Evolutionary conservation across 2,888 invertebrate genomes (phyloP).

Genomic region (Anodontia alba): DNA sequence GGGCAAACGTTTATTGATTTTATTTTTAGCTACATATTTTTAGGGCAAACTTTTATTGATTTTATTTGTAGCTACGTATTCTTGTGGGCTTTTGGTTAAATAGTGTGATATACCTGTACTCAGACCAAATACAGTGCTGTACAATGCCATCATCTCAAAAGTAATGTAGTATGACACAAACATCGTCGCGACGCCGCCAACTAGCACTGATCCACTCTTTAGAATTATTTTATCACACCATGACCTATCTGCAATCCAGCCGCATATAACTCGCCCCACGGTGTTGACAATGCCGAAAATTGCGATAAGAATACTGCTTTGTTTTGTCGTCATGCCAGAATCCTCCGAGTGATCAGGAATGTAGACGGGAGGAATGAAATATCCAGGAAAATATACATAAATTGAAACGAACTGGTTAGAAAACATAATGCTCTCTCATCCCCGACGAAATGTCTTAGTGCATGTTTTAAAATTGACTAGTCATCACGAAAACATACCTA

Average conservation of each 20-base stretch:
- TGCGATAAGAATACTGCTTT: conserved; percentile 57
- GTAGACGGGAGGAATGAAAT: conserved; percentile 96
- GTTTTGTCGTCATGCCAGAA: conserved; percentile 62
- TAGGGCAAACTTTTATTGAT: no score
- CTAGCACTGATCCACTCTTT: conserved; percentile 93
- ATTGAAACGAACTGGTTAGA: no score
- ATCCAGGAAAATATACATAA: conserved; percentile 87
- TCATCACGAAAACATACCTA: no score
- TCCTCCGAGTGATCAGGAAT: conserved; percentile 84
- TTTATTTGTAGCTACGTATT: no score
- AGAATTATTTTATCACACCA: conserved; percentile 92
- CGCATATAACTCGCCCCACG: conserved; percentile 94
- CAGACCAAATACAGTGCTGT: conserved; percentile 93
- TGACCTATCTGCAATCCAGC: conserved; percentile 91
- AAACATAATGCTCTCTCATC: no score
- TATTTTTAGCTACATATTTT: no score
- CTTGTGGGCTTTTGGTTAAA: no score
- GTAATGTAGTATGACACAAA: conserved; percentile 92
- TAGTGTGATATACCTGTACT: no score
- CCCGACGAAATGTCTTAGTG: no score
- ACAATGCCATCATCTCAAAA: conserved; percentile 91
- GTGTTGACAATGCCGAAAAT: conserved; percentile 92
- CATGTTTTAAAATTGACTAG: no score
- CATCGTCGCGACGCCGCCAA: conserved; percentile 94
- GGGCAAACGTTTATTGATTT: no score